Evolutionary conservation across 2,113 vertebrate species (phyloP), one percentile per base, ranked within the genome.

Genomic region (Lontra canadensis): DNA sequence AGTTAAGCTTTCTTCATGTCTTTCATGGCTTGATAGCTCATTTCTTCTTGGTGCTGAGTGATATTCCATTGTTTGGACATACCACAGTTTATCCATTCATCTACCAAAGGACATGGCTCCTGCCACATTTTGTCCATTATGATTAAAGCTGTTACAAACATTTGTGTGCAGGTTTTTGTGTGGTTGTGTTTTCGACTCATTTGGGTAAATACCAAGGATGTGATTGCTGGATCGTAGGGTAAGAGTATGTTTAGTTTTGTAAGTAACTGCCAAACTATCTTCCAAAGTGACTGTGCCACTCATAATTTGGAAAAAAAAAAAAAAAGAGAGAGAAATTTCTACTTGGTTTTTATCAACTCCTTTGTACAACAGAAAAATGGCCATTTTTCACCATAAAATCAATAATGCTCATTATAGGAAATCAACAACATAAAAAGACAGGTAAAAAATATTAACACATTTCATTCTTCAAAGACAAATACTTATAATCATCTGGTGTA

Each of bases 391-490:
- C 59, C 29, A 90, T 71, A 69, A 83, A 78, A 96, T 42, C 52
- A 78, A 44, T 92, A 88, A 65, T 93, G 55, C 6, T 65, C 17
- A 73, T 78, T 90, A 57, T 17, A 84, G 21, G 65, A 85, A 69
- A 49, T 78, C 59, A 69, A 90, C 47, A 90, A 39, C 61, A 61
- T 79, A 84, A 96, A 78, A 61, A 71, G 61, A 25, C 42, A 90
- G 26, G 23, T 2, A 4, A 65, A 81, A 88, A 78, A 57, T 76
- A 79, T 57, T 36, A 82, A 44, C 59, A 36, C 31, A 36, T 92
- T 88, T 87, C 44, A 88, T 88, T 92, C 44, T 55, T 81, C 63
- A 74, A 81, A 95, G 82, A 90, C 55, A 88, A 94, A n/a, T 80
- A 36, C 9, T 52, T 52, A 80, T 71, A 89, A 52, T 61, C 21